These are phyloP conservation scores for Serinus canaria DNA, from an alignment of 2,113 vertebrate species.

Conservation along the genomic window DNA sequence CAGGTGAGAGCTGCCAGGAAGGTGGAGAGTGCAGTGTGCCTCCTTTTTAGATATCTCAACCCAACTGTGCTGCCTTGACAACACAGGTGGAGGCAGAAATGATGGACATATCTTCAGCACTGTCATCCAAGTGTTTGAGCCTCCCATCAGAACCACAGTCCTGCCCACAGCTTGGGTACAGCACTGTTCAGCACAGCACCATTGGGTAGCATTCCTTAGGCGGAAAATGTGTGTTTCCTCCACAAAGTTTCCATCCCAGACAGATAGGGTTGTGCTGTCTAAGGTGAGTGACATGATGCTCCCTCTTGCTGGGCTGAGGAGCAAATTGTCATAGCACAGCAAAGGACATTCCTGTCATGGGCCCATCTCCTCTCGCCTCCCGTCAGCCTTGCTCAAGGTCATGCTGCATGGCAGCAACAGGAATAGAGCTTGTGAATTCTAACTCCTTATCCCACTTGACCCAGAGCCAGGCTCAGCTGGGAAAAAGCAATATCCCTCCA, in stretches of 20 bases:
- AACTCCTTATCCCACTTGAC: slow-evolving; percentile 31
- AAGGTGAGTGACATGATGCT: not conserved
- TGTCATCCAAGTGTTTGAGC: not conserved
- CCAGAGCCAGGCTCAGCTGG: not conserved
- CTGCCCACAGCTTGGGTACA: not conserved
- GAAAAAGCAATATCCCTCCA: not conserved
- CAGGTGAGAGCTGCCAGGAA: not conserved
- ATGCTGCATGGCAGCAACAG: not conserved
- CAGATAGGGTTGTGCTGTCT: fast-evolving
- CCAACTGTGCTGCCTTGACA: not conserved
- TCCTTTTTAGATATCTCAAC: not conserved
- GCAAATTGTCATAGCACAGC: not conserved
- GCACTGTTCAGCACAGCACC: fast-evolving
- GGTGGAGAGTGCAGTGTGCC: not conserved
- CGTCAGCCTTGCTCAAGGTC: not conserved
- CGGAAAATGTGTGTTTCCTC: not conserved
- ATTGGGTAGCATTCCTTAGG: not conserved
- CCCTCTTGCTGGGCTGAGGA: not conserved
- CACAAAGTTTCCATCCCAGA: not conserved
- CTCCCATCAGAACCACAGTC: not conserved
- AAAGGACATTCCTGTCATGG: fast-evolving
- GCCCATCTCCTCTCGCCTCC: not conserved
- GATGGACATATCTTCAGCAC: not conserved
- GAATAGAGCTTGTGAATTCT: slow-evolving; percentile 30
- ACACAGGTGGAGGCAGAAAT: not conserved